Base-by-base conservation (phyloP, 2,113 vertebrate genomes). In the Etheostoma spectabile region DNA sequence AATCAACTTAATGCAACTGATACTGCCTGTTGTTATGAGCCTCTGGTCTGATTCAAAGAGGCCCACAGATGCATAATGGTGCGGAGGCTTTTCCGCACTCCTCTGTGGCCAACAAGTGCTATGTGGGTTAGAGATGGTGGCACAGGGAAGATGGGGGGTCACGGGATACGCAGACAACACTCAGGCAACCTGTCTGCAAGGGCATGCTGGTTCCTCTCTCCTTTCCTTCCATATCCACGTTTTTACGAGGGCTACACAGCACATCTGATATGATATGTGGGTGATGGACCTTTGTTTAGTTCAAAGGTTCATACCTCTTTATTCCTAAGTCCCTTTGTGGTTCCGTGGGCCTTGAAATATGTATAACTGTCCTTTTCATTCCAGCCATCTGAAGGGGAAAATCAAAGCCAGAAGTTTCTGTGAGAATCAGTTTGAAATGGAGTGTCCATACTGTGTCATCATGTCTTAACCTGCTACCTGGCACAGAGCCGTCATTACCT, bases 331-430 rank as follows among this genome's bases (percentile, higher is more conserved):
- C 95, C 95, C 96, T 97, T 98, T 98, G 96, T 98, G 97, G 97
- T 97, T 96, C 96, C 96, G 94, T 89, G 93, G 95, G 95, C 94
- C 95, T 96, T 99, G 96, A 99, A 98, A 99, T 98, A 98, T 97
- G 97, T 97, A 99, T 98, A 96, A 96, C 96, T 97, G 97, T 97
- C 97, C 96, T 96, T 99, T 99, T 99, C 94, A 97, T 98, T 98
- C 96, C 95, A 96, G 96, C 95, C 95, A 95, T 96, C 96, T 96
- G 91, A 97, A 90, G 95, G 95, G 95, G 92, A 95, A 88, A 97
- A 97, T 99, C 97, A 99, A 98, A 98, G 97, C 93, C 88, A 82
- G 91, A 95, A 94, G 95, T 93, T 95, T 95, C 91, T 94, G 91
- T 94, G 95, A 95, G 95, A 94, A 94, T 96, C 94, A 95, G 94